Conservation (phyloP, 1,140 invertebrate species). For the Acromyrmex echinatior region DNA sequence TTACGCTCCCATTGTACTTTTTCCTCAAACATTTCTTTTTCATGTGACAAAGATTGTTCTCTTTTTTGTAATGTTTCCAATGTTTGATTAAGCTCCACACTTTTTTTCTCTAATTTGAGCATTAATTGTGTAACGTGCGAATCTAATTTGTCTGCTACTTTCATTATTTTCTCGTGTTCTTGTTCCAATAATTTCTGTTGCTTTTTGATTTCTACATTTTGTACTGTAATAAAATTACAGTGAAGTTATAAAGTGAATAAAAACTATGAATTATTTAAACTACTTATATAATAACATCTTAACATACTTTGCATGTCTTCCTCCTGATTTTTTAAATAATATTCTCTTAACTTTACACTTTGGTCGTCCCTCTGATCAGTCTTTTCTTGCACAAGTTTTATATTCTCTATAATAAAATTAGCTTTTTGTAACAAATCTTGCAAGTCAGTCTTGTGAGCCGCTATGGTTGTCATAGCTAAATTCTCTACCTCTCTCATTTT, state of each 20-base stretch:
- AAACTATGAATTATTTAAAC: slow-evolving; percentile 17
- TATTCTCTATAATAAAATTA: slow-evolving; percentile 73
- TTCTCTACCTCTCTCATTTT: slow-evolving; percentile 81
- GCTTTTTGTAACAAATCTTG: slow-evolving; percentile 80
- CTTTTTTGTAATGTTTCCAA: slow-evolving; percentile 78
- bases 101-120: slow-evolving; percentile 80
- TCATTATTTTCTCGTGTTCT: slow-evolving; percentile 78
- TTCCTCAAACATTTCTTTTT: slow-evolving; percentile 82
- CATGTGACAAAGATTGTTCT: slow-evolving; percentile 78
- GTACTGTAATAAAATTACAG: slow-evolving; percentile 71
- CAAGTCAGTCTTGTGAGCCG: slow-evolving; percentile 77
- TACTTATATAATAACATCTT: background rate
- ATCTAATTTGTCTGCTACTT: slow-evolving; percentile 78
- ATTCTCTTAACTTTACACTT: slow-evolving; percentile 71
- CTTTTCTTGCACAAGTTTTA: slow-evolving; percentile 77
- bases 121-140: slow-evolving; percentile 71
- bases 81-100: slow-evolving; percentile 70
- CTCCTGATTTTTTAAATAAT: slow-evolving; percentile 78
- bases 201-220: slow-evolving; percentile 77
- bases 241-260: background rate
- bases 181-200: slow-evolving; percentile 74
- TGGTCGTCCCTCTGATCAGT: slow-evolving; percentile 75
- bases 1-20: slow-evolving; percentile 82
- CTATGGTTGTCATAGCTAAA: slow-evolving; percentile 78
- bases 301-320: slow-evolving; percentile 80